These are phyloP conservation scores for Lucifuga dentata DNA, from an alignment of 2,113 vertebrate species.

Conservation along the genomic window DNA sequence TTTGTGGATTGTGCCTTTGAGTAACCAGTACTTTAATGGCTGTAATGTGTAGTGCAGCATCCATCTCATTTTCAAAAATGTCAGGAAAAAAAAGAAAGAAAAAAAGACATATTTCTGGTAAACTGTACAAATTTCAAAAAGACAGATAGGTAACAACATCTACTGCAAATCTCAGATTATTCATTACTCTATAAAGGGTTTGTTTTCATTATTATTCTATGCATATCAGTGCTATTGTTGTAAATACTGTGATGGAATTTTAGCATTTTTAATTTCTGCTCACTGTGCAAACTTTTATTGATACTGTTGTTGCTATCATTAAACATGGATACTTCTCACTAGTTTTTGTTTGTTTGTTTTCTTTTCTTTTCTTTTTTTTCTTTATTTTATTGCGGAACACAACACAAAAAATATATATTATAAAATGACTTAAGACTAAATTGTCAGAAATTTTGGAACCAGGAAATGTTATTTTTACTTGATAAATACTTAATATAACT, in stretches of 20 bases:
- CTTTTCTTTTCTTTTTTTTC: not conserved
- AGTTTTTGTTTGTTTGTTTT: constrained; percentile 1
- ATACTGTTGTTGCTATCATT: constrained; percentile 34
- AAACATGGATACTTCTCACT: constrained; percentile 44
- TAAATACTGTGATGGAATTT: constrained; percentile 35
- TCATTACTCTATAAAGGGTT: constrained; percentile 5
- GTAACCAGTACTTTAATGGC: constrained; percentile 38
- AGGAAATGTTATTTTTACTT: not conserved
- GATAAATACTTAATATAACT: too few relatives aligned
- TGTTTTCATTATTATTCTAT: constrained; percentile 15
- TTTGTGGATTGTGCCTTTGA: constrained; percentile 68
- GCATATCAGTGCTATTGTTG: constrained; percentile 34
- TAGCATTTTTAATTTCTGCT: constrained; percentile 10
- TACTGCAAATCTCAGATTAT: constrained; percentile 9
- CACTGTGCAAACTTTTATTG: constrained; percentile 20
- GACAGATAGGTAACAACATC: not conserved
- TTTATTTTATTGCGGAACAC: too few relatives aligned
- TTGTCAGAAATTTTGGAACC: too few relatives aligned
- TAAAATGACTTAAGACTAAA: too few relatives aligned
- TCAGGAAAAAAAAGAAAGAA: constrained; percentile 35
- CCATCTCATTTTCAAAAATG: constrained; percentile 31
- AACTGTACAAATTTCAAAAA: constrained; percentile 12
- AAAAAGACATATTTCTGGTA: constrained; percentile 28
- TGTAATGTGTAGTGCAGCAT: constrained; percentile 54
- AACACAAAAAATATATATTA: too few relatives aligned